Evolutionary conservation across 2,888 invertebrate species (phyloP).

Genomic region (Cataglyphis rosenhaueri): DNA sequence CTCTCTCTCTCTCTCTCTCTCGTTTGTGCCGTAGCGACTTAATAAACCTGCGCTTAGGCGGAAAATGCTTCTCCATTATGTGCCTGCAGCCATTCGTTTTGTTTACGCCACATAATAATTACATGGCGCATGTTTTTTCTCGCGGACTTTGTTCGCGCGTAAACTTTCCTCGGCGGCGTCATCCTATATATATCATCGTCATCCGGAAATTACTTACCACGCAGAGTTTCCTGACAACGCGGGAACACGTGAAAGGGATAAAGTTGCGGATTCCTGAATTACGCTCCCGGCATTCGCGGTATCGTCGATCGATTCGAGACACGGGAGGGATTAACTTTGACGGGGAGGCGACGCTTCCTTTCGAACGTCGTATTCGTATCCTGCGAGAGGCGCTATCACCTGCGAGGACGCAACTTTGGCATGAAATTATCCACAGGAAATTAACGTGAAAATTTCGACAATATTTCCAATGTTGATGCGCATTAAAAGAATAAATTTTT

Average conservation of each 20-base stretch:
- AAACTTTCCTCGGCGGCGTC: conserved; percentile 65
- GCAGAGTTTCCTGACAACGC: conserved; percentile 67
- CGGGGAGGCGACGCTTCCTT: conserved; percentile 61
- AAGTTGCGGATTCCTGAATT: conserved; percentile 74
- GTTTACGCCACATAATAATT: conserved; percentile 66
- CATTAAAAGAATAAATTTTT: neutral
- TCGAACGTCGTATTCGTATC: conserved; percentile 57
- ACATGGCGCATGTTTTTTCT: conserved; percentile 64
- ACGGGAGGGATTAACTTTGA: conserved; percentile 69
- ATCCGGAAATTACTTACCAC: conserved; percentile 73
- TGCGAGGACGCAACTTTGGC: conserved; percentile 31
- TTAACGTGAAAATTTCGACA: conserved; percentile 42
- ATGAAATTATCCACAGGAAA: conserved; percentile 47
- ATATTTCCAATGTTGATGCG: neutral
- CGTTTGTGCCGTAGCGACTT: conserved; percentile 50
- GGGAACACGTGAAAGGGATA: conserved; percentile 72
- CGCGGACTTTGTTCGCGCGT: conserved; percentile 54
- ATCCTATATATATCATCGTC: conserved; percentile 71
- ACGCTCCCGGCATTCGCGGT: conserved; percentile 64
- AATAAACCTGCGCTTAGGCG: conserved; percentile 53
- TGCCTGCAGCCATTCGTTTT: conserved; percentile 46
- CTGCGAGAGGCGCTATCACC: conserved; percentile 24
- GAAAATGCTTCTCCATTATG: conserved; percentile 56
- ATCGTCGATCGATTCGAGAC: conserved; percentile 65
- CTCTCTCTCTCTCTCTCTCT: conserved; percentile 19